Evolutionary conservation across 30 jellyfish, hydroid and myxozoan species (phyloP).

Genomic region (Mastigias papua): DNA sequence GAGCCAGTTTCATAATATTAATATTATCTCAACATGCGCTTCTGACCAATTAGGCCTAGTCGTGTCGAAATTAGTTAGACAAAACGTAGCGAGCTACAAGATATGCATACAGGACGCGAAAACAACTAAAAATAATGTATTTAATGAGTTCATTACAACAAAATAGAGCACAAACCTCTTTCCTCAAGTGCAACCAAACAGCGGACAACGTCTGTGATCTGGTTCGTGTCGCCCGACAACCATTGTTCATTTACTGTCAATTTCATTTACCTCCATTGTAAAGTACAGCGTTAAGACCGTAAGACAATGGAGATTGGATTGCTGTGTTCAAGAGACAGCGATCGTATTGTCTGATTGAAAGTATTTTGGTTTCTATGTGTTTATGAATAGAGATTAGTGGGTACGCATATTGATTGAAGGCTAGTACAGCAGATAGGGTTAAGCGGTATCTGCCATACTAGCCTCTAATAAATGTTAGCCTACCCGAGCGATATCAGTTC

Average conservation of each 20-base stretch:
- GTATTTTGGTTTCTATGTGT: neutral
- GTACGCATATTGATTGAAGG: no score
- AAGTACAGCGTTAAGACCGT: neutral
- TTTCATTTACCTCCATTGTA: neutral
- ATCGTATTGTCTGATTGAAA: neutral
- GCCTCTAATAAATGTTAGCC: no score
- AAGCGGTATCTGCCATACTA: no score
- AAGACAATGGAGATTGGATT: neutral
- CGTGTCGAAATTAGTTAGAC: neutral
- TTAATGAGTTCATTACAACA: neutral
- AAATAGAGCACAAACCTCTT: neutral
- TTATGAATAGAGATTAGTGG: neutral
- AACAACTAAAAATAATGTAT: neutral
- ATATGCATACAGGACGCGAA: neutral
- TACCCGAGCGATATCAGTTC: no score
- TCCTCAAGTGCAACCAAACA: neutral
- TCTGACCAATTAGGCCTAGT: neutral
- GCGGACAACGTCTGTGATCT: neutral
- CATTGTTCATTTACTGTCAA: constrained; percentile 33
- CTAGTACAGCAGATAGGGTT: no score
- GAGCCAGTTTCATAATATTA: neutral
- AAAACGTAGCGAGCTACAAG: neutral
- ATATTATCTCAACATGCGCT: neutral
- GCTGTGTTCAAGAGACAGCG: neutral
- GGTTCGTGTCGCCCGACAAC: neutral